Evolutionary conservation across 2,797 vertebrate genomes (phyloP).

Genomic region (Mormyrops boulengeri): DNA sequence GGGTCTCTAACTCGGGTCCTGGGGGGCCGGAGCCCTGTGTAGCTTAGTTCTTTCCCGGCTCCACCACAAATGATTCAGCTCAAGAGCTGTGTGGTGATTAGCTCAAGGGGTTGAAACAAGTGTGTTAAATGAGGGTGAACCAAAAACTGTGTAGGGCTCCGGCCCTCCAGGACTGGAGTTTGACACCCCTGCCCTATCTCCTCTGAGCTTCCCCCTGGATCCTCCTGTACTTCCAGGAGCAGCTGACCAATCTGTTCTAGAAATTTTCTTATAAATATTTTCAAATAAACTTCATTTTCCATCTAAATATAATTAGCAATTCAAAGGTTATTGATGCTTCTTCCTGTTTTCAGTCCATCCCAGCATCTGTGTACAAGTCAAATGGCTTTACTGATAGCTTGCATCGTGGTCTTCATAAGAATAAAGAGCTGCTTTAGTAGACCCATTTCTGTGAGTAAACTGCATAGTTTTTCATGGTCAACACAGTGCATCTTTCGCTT

Average conservation of each 20-base stretch:
- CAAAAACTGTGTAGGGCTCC: too few relatives aligned
- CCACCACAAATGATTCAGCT: too few relatives aligned
- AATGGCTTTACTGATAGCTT: not conserved
- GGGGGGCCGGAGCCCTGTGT: too few relatives aligned
- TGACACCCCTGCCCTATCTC: too few relatives aligned
- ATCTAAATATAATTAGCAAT: not conserved
- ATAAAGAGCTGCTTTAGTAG: not conserved
- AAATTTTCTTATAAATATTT: not conserved
- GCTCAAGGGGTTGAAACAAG: too few relatives aligned
- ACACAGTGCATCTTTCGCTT: not conserved
- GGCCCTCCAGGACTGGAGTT: too few relatives aligned
- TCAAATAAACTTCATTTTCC: not conserved
- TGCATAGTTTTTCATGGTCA: not conserved
- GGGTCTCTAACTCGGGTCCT: too few relatives aligned
- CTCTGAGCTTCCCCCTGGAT: too few relatives aligned
- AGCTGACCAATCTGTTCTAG: not conserved
- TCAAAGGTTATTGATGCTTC: not conserved
- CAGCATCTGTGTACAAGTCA: not conserved
- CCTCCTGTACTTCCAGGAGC: too few relatives aligned
- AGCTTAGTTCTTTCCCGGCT: too few relatives aligned
- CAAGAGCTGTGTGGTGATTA: too few relatives aligned
- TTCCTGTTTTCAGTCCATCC: not conserved
- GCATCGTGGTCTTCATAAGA: not conserved
- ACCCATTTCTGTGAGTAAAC: not conserved
- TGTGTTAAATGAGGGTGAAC: too few relatives aligned